Evolutionary conservation across 2,797 vertebrate species (phyloP), one percentile per base, ranked within the genome.

Genomic region (Pogonophryne albipinna): DNA sequence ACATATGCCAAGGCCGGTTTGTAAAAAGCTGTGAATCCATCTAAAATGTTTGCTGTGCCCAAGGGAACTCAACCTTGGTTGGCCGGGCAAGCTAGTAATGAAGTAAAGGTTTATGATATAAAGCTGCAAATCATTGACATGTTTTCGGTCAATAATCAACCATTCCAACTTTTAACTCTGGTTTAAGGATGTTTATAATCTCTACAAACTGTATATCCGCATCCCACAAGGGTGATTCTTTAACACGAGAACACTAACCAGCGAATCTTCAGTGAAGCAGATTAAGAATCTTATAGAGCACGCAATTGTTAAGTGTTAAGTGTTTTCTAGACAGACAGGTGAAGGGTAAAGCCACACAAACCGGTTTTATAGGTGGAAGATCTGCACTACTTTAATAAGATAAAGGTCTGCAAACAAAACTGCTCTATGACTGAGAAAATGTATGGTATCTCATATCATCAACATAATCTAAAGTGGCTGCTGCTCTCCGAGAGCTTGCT

Each of bases 81-180:
- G 42, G 47, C 3, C 38, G 34, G 2, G 20, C 23, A 68, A 69
- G 23, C 23, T 31, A 17, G 27, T 55, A n/a, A 51, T 56, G 6
- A 68, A 23, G 4, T 49, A 51, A 66, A 57, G 49, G 45, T 71
- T 74, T 20, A 75, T n/a, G 10, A 64, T 76, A 64, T 60, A 8
- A 70, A 44, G 10, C 56, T 53, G 50, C 57, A 63, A 78, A 84
- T 78, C 69, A 82, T 70, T 84, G 27, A 84, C 75, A 42, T 0
- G 23, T 41, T 50, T 15, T 19, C 14, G 31, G 82, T 81, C 69
- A 85, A 82, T 80, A 46, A 79, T 79, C 62, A 84, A 84, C 74
- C 44, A 23, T 50, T 49, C 1, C 7, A 46, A 67, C 49, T 9
- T 15, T 44, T 23, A 42, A 13, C 10, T 62, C 34, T 51, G 15